Conservation (phyloP, 1,140 invertebrate species). For the Drosophila kikkawai region DNA sequence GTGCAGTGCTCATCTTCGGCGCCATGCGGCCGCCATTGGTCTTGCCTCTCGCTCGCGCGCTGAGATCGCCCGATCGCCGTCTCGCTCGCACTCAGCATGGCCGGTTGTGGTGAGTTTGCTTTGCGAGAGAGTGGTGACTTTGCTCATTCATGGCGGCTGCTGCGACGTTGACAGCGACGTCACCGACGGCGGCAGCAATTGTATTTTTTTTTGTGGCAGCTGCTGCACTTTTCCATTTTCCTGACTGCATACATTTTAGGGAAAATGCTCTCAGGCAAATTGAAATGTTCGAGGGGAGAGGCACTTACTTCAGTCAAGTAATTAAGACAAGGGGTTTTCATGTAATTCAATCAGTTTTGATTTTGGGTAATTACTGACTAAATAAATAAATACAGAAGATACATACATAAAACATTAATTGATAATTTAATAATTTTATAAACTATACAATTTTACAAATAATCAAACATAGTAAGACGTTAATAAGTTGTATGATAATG, state of each 20-base stretch:
- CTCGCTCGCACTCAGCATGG: slow-evolving; percentile 47
- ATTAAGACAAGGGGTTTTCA: not conserved
- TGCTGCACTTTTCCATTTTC: slow-evolving; percentile 27
- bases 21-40: slow-evolving; percentile 74
- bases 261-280: slow-evolving; percentile 10
- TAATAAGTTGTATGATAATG: no score
- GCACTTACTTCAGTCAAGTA: not conserved
- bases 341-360: not conserved
- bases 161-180: not conserved
- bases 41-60: slow-evolving; percentile 64
- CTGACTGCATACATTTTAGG: not conserved
- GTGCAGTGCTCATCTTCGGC: slow-evolving; percentile 50
- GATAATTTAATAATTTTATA: no score
- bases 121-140: slow-evolving; percentile 52
- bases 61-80: slow-evolving; percentile 55
- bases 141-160: slow-evolving; percentile 29
- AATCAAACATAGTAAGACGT: no score
- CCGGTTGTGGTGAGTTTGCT: slow-evolving; percentile 36
- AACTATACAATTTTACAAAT: no score
- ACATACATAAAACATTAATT: no score
- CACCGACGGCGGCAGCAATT: slow-evolving; percentile 4
- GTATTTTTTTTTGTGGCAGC: slow-evolving; percentile 16
- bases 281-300: slow-evolving; percentile 14
- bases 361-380: not conserved
- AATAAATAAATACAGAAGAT: not conserved